Percentiles rank a stretch among this genome's conserved stretches.
Evolutionary conservation across 1,140 invertebrate species (phyloP).

Genomic region (Saxidomus purpurata): DNA sequence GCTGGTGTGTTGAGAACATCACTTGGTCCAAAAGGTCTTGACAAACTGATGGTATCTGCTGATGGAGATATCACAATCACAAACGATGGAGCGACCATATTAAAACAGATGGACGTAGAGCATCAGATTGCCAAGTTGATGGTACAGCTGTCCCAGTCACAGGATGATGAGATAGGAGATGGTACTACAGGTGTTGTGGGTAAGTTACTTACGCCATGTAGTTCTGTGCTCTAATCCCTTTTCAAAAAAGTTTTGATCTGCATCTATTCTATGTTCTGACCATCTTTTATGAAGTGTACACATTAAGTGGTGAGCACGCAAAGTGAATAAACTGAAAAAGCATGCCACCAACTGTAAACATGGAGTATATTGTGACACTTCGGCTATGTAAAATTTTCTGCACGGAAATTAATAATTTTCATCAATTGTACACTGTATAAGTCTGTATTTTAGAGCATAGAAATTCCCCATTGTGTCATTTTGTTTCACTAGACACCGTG

Average conservation of each 20-base stretch:
- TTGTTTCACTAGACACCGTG: not conserved
- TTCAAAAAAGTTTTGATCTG: no score
- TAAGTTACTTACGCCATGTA: constrained; percentile 85
- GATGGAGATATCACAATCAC: constrained; percentile 99
- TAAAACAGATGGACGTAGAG: constrained; percentile 99
- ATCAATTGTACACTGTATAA: no score
- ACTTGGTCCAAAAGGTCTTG: constrained; percentile 94
- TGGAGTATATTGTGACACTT: no score
- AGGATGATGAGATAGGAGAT: constrained; percentile 99
- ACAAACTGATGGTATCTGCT: constrained; percentile 93
- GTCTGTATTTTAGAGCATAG: constrained; percentile 53
- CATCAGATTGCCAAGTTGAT: constrained; percentile 99
- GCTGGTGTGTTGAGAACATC: constrained; percentile 96
- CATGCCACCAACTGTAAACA: no score
- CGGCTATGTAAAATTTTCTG: no score
- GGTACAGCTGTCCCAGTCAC: constrained; percentile 99
- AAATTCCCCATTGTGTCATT: constrained; percentile 58
- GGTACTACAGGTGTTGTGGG: constrained; percentile 99
- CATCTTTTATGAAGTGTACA: no score
- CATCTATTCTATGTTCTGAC: no score
- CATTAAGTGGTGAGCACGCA: no score
- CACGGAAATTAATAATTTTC: no score
- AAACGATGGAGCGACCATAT: constrained; percentile 99
- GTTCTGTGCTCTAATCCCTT: no score
- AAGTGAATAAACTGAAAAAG: no score